Base-by-base conservation (phyloP, 2,797 vertebrate genomes). In the Podarcis siculus region DNA sequence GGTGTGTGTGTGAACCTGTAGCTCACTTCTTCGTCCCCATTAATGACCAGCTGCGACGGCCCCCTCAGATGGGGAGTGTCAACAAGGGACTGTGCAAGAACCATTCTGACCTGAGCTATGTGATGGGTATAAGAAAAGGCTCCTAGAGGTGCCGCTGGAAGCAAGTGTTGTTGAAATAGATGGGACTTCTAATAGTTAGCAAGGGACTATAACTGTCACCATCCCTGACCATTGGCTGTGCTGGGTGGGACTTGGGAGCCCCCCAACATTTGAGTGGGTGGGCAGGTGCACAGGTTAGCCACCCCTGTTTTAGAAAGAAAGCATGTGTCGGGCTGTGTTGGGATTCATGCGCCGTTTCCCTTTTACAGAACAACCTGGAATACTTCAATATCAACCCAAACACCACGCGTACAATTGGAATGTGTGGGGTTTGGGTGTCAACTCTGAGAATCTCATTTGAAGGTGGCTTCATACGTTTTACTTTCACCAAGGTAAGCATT, bases 401-500 rank as follows among this genome's bases (percentile, higher is more conserved):
- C 0, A 9, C 8, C 0, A 97, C 98, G 1, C 9, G 0, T 1
- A 71, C 37, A 5, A 94, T 86, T 1, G 98, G 99, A 58, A 90
- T 87, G 88, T 99, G 98, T 88, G 92, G 84, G 8, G 76, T 25
- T 0, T 8, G 66, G 15, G 86, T 66, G 1, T 95, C 97, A 21
- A 66, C 95, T 42, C 94, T 99, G 49, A 97, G 93, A 21, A 87
- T 99, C 89, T 92, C 87, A 1, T 97, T 99, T 93, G 93, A 91
- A 0, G 90, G 91, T 0, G 97, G 97, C 87, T 95, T 94, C 93
- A 93, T 99, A 90, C 95, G 97, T 91, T 93, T 99, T 93, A 96
- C 45, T 12, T 98, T 99, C 94, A 95, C 25, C 61, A 98, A 98
- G 98, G 99, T 99, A 96, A 95, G 79, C 9, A 2, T 12, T 92